Evolutionary conservation across 2,113 vertebrate genomes (phyloP), one percentile per base, ranked within the genome.

Genomic region (Dolichallabes microphthalmus): DNA sequence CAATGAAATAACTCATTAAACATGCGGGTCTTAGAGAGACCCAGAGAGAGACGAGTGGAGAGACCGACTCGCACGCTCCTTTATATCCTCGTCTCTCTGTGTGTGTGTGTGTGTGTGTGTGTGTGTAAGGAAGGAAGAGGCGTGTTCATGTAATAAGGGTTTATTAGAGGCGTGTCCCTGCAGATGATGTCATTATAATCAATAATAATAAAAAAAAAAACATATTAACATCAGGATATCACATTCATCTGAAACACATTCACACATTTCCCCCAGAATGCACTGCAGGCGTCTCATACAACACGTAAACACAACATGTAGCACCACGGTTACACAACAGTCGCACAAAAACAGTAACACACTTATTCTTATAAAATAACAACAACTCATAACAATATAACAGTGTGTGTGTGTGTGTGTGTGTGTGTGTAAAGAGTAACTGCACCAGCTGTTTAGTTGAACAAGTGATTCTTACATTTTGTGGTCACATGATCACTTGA

Each of bases 271-370:
- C 22, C 66, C 84, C 84, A 86, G 35, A 81, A 76, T 87, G 73
- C 73, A 77, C 45, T 45, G 74, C 83, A 82, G 55, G 66, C n/a
- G 27, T 80, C 27, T 74, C 45, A 64, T 22, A 82, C 61, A 84
- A 68, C 75, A 84, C 83, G 83, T 89, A 87, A 89, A 76, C 73
- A 80, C 55, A 86, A 69, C 20, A 17, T 82, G 88, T 93, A 94
- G 92, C 94, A 95, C 94, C 93, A 63, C 78, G 88, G 88, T 89
- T 88, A 92, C n/a, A 85, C 86, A 85, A 92, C 87, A 91, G 82
- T 91, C 88, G 87, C 82, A 89, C 88, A 91, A 87, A 86, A 68
- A 89, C 68, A 88, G 7, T 90, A 71, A 45, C 15, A 32, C 80
- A 69, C 3, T 55, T 39, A 57, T 15, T 32, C 50, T 79, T 79